A percentile compares a stretch with the other conserved stretches of the same genome.
phyloP scores from a whole-genome alignment of 2,888 invertebrate species.

The Oxytorus armatus region DNA sequence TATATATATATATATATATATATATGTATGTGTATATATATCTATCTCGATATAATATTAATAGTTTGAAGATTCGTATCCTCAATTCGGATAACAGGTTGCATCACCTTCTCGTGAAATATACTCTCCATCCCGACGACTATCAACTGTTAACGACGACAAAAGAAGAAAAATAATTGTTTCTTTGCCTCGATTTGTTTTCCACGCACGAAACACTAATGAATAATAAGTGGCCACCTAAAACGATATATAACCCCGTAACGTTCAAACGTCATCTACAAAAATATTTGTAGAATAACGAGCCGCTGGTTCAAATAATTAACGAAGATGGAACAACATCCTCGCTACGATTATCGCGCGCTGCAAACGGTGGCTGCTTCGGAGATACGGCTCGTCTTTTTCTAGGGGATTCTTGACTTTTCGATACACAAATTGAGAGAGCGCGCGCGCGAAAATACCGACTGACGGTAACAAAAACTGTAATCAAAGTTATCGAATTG shows the following conservation, averaged over 20 bases:
- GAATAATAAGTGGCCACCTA: conserved; percentile 61
- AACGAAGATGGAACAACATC: too few relatives aligned
- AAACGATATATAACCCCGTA: conserved; percentile 68
- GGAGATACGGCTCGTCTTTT: too few relatives aligned
- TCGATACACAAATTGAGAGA: too few relatives aligned
- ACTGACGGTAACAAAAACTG: too few relatives aligned
- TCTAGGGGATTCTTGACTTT: too few relatives aligned
- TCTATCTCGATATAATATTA: conserved; percentile 2
- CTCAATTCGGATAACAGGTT: conserved; percentile 45
- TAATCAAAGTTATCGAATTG: too few relatives aligned
- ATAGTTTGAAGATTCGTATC: conserved; percentile 30
- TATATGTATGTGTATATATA: background rate
- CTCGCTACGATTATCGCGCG: too few relatives aligned
- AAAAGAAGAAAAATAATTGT: conserved; percentile 21
- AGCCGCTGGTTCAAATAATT: background rate
- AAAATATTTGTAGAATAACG: conserved; percentile 78
- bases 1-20: conserved; percentile 3
- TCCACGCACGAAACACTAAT: conserved; percentile 7
- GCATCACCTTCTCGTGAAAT: conserved; percentile 81
- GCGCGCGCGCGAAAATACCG: too few relatives aligned
- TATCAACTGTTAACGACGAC: conserved; percentile 19
- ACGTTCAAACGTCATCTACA: conserved; percentile 78
- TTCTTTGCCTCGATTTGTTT: conserved; percentile 24
- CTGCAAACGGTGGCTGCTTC: too few relatives aligned
- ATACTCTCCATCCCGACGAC: conserved; percentile 79